Percentiles rank a stretch among this genome's conserved stretches.
Evolutionary conservation across 1,140 invertebrate genomes (phyloP).

Genomic region (Pseudobourletiella spinata): DNA sequence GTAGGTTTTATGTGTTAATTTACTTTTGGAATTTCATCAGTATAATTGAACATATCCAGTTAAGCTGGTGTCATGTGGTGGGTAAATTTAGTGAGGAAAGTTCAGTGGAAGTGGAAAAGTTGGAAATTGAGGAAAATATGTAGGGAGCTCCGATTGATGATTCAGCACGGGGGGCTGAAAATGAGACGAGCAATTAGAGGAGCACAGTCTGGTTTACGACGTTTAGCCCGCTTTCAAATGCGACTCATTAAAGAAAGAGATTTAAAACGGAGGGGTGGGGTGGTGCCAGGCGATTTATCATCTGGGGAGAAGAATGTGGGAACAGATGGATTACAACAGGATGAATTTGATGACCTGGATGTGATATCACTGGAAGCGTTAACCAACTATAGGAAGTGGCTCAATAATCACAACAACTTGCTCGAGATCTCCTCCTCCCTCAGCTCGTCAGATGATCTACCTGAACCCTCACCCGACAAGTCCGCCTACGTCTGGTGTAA

Average conservation of each 20-base stretch:
- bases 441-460: not conserved
- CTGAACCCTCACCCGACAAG: not conserved
- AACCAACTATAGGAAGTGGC: not conserved
- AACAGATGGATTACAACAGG: not conserved
- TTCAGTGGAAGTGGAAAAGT: not conserved
- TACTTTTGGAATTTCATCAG: too few relatives aligned
- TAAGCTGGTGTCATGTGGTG: constrained; percentile 3
- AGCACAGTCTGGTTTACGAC: constrained; percentile 1
- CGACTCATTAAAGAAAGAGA: not conserved
- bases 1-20: too few relatives aligned
- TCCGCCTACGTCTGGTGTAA: not conserved
- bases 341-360: not conserved
- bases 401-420: not conserved
- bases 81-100: not conserved
- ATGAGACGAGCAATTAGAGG: constrained; percentile 8
- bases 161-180: not conserved
- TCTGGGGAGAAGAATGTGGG: not conserved
- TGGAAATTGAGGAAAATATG: not conserved
- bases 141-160: not conserved
- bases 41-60: too few relatives aligned
- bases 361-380: not conserved
- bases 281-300: constrained; percentile 6
- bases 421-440: not conserved
- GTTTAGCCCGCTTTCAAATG: not conserved
- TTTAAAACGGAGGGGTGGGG: not conserved